These are phyloP conservation scores for Lottia gigantea DNA, from an alignment of 2,888 invertebrate genomes.

Conservation along the genomic window DNA sequence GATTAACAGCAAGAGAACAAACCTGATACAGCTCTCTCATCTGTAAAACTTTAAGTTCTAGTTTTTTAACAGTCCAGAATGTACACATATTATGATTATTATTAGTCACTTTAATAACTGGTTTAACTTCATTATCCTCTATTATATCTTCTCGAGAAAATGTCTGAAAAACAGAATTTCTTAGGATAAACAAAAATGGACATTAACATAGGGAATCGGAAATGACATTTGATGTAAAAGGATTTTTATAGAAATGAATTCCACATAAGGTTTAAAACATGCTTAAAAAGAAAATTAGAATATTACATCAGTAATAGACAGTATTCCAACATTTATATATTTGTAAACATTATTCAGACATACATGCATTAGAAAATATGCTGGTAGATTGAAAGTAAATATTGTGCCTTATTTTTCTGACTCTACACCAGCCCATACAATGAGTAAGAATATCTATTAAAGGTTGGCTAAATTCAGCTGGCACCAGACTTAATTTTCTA, in stretches of 20 bases:
- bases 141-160: constrained; percentile 56
- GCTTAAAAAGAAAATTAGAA: no score
- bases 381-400: no score
- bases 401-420: no score
- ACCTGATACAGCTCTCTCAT: constrained; percentile 64
- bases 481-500: no score
- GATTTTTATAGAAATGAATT: background rate
- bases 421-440: no score
- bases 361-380: no score
- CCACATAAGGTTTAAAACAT: background rate
- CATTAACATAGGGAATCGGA: no score
- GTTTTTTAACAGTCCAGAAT: constrained; percentile 60
- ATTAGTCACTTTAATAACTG: constrained; percentile 59
- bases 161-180: constrained; percentile 39
- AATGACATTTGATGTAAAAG: background rate
- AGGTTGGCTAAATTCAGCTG: no score
- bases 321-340: background rate
- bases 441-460: no score
- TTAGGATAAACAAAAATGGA: background rate
- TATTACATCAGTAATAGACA: background rate
- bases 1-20: background rate
- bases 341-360: background rate
- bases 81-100: constrained; percentile 57
- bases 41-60: constrained; percentile 61
- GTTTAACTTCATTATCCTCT: constrained; percentile 42